Conservation (phyloP, 2,888 invertebrate genomes). For the Luffia ferchaultella region DNA sequence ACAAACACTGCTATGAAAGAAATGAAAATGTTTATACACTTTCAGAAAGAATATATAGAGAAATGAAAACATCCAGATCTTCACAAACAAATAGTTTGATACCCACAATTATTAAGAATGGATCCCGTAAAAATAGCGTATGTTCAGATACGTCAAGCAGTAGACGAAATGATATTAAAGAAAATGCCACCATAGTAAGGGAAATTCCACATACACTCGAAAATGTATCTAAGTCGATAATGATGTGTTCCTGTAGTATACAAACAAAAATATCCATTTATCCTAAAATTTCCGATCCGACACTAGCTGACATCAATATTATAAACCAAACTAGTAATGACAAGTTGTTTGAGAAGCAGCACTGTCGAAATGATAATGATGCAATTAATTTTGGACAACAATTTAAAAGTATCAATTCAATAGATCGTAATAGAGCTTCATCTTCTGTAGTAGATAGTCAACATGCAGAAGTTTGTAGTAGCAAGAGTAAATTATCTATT, state of each 20-base stretch:
- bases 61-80: conserved; percentile 25
- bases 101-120: no score
- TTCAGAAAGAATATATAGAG: no score
- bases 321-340: conserved; percentile 30
- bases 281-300: conserved; percentile 46
- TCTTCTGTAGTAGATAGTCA: background rate
- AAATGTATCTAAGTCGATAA: background rate
- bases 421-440: background rate
- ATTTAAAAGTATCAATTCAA: background rate
- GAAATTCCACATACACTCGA: no score
- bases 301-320: conserved; percentile 40
- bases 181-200: no score
- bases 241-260: conserved; percentile 18
- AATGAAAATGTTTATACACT: background rate
- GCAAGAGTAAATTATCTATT: background rate
- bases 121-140: no score
- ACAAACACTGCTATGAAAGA: background rate
- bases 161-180: no score
- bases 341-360: no score
- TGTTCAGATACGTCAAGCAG: no score
- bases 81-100: conserved; percentile 32
- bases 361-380: background rate
- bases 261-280: conserved; percentile 55
- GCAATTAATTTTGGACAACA: background rate
- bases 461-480: background rate